Evolutionary conservation across 2,888 invertebrate genomes (phyloP), one percentile per base, ranked within the genome.

Genomic region (Cryptophagus acutangulus): DNA sequence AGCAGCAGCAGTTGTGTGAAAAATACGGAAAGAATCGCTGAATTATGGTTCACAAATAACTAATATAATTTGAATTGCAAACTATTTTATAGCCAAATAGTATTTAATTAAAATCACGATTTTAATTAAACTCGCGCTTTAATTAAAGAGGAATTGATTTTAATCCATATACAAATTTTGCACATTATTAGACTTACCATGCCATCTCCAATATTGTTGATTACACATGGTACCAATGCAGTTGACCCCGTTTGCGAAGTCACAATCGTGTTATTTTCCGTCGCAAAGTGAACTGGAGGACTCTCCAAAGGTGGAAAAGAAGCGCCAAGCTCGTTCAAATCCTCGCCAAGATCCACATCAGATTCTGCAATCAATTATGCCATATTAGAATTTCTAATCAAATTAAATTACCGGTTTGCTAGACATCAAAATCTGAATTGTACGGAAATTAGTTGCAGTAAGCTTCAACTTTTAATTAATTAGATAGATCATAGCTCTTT

Each of bases 161-260:
- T n/a, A n/a, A n/a, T n/a, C n/a, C n/a, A n/a, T n/a, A n/a, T n/a
- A n/a, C n/a, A n/a, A n/a, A n/a, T n/a, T n/a, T n/a, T n/a, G n/a
- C n/a, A n/a, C 8, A 12, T 35, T 40, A 17, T 31, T 33, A 12
- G n/a, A 80, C 87, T 86, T 70, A 90, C 90, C 77, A 86, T 83
- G 58, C 89, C 88, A 68, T 90, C 88, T 36, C 89, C 88, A 56
- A 89, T 84, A 65, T 87, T 86, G 65, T 84, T 83, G 49, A 90
- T 86, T 48, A 86, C 78, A 66, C 90, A 90, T 1, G 89, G 89
- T 48, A 90, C 74, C 43, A 86, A 75, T 2, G 89, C 88, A 0
- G 86, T 87, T 43, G 87, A 87, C 10, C 88, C 88, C 30, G 84
- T 86, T 71, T 90, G 89, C 55, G 89, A 86, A 48, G 83, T 84